Conservation (phyloP, 2,113 vertebrate species). For the Dromaius novaehollandiae region DNA sequence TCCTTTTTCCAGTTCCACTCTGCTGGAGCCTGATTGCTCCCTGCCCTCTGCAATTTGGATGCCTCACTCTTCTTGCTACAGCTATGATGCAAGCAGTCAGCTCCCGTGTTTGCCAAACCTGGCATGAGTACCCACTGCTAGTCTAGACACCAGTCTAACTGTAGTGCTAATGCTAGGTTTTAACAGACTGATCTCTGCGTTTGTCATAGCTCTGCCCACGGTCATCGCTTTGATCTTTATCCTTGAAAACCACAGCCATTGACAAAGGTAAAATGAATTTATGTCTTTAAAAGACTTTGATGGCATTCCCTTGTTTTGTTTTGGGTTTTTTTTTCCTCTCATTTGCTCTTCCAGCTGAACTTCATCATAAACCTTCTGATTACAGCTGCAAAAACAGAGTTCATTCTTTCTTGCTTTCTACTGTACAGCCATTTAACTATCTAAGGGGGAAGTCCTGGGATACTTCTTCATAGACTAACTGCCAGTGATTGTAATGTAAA, state of each 20-base stretch:
- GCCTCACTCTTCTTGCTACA: not conserved
- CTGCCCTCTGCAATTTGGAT: not conserved
- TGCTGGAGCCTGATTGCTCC: not conserved
- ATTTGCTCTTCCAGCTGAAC: slow-evolving; percentile 62
- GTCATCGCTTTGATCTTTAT: slow-evolving; percentile 81
- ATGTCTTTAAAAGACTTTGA: slow-evolving; percentile 72
- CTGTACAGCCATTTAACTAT: not conserved
- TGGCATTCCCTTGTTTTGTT: slow-evolving; percentile 69
- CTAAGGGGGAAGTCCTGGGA: not conserved
- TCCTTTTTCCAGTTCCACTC: not conserved
- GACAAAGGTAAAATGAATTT: slow-evolving; percentile 78
- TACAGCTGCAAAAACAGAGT: slow-evolving; percentile 50
- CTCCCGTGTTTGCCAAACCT: slow-evolving; percentile 51
- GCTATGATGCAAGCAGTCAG: slow-evolving; percentile 30
- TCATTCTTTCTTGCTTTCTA: slow-evolving; percentile 2
- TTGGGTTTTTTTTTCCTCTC: not conserved
- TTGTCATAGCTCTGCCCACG: slow-evolving; percentile 78
- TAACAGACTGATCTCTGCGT: slow-evolving; percentile 60
- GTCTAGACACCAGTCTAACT: slow-evolving; percentile 80
- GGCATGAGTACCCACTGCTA: slow-evolving; percentile 60
- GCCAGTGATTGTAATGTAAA: not conserved
- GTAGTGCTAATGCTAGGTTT: slow-evolving; percentile 78
- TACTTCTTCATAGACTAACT: not conserved
- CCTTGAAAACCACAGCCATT: slow-evolving; percentile 79
- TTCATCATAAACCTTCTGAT: slow-evolving; percentile 56